phyloP scores from a whole-genome alignment of 2,888 invertebrate genomes.

The Desoria tigrina region DNA sequence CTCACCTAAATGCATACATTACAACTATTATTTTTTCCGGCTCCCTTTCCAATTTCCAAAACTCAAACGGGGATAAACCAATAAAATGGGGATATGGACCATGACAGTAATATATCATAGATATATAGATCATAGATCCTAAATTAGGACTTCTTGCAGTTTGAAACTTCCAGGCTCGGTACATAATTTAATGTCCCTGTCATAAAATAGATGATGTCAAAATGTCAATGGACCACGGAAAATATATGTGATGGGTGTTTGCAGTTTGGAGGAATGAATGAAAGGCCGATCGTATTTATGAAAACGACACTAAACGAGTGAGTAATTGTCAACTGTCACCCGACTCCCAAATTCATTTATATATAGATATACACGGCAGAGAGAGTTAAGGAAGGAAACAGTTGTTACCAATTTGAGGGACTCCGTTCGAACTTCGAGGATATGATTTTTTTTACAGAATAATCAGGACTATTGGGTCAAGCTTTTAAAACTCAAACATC shows the following conservation, averaged over 20 bases:
- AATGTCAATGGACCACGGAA: slow-evolving; percentile 19
- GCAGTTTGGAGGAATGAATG: background rate
- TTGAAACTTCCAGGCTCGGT: no score
- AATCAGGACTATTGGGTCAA: slow-evolving; percentile 10
- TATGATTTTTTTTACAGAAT: slow-evolving; percentile 11
- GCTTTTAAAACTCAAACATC: background rate
- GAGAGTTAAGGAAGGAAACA: slow-evolving; percentile 10
- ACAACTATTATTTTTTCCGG: no score
- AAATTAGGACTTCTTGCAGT: no score
- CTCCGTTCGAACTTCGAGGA: no score
- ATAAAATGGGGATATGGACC: no score
- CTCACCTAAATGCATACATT: no score
- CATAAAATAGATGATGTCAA: slow-evolving; percentile 19
- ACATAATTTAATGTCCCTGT: no score
- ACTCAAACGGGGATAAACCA: no score
- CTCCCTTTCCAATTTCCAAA: no score
- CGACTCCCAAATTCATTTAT: background rate
- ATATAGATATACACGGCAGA: background rate
- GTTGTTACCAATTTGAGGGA: slow-evolving; percentile 17
- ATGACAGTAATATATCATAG: no score
- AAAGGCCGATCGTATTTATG: slow-evolving; percentile 3
- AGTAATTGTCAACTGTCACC: slow-evolving; percentile 26
- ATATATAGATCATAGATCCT: no score
- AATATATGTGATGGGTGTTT: slow-evolving; percentile 16
- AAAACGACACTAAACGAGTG: slow-evolving; percentile 13